Percentiles rank a stretch among this genome's conserved stretches.
phyloP scores from a whole-genome alignment of 1,140 invertebrate genomes.

The Frieseomelitta varia region DNA sequence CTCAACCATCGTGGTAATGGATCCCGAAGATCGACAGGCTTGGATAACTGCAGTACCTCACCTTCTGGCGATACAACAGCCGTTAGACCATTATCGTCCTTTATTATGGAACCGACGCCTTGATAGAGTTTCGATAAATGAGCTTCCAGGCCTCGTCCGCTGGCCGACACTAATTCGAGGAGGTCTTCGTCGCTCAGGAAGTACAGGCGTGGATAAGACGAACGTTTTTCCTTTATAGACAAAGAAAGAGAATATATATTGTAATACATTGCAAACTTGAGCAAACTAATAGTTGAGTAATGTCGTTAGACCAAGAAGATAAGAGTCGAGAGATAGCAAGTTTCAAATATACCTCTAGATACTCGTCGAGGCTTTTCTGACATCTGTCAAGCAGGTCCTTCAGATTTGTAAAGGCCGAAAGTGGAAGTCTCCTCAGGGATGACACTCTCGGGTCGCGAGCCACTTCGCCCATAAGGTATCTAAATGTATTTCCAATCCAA shows the following conservation, averaged over 20 bases:
- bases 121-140: slow-evolving; percentile 98
- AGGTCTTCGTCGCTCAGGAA: slow-evolving; percentile 98
- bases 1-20: slow-evolving; percentile 74
- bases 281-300: background rate
- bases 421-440: slow-evolving; percentile 89
- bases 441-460: slow-evolving; percentile 91
- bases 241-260: background rate
- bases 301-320: background rate
- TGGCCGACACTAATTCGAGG: slow-evolving; percentile 92
- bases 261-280: too few relatives aligned
- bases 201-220: slow-evolving; percentile 96
- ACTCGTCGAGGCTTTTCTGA: slow-evolving; percentile 97
- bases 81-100: slow-evolving; percentile 84
- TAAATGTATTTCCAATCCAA: slow-evolving; percentile 43
- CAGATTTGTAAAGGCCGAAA: slow-evolving; percentile 90
- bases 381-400: slow-evolving; percentile 94
- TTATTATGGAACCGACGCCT: slow-evolving; percentile 91
- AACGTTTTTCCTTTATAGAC: slow-evolving; percentile 91
- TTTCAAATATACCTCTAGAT: slow-evolving; percentile 89
- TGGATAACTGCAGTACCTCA: slow-evolving; percentile 90
- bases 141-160: slow-evolving; percentile 93
- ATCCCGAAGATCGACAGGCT: slow-evolving; percentile 85
- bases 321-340: background rate
- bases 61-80: slow-evolving; percentile 92
- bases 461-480: slow-evolving; percentile 88